Base-by-base conservation (phyloP, 2,113 vertebrate species). In the Dendropsophus ebraccatus region DNA sequence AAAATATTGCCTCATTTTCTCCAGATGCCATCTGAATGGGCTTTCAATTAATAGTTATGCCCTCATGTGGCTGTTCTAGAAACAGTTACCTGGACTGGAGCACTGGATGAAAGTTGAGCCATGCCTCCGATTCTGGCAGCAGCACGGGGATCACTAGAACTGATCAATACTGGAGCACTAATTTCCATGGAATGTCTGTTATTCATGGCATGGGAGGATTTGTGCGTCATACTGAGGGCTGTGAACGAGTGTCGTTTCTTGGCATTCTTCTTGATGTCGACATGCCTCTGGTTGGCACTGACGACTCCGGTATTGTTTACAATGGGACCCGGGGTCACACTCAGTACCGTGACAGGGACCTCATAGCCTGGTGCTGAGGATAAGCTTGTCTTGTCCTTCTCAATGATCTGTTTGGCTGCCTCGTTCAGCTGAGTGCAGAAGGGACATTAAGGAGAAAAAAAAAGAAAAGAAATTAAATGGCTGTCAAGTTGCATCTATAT, bases 101-200 rank as follows among this genome's bases (percentile, higher is more conserved):
- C 93, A 0, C 95, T 92, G 89, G 95, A 95, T 77, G 96, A 96
- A 87, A 96, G 94, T 65, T 95, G 94, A 19, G 90, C 87, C 65
- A 92, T 89, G 73, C 98, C 98, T 77, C 96, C 95, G 0, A 99
- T 99, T 91, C 97, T 97, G 89, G 97, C 97, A 0, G 96, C 96
- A 0, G 98, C 97, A 56, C 97, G 94, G 0, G 98, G 97, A 88
- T 99, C 97, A 0, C 97, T 99, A 86, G 98, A 99, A 92, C 97
- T 98, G 95, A 99, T 99, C 88, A 99, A 95, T 32, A 99, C 96
- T 0, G 98, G 98, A 11, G 97, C 97, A 0, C 97, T 99, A 90
- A 99, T 99, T 92, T 99, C 98, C 98, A 99, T 99, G 89, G 98
- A 99, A 90, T 98, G 98, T 86, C 98, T 94, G 93, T 99, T 98